Conservation (phyloP, 2,797 vertebrate species). For the Hyperoplus lanceolatus region DNA sequence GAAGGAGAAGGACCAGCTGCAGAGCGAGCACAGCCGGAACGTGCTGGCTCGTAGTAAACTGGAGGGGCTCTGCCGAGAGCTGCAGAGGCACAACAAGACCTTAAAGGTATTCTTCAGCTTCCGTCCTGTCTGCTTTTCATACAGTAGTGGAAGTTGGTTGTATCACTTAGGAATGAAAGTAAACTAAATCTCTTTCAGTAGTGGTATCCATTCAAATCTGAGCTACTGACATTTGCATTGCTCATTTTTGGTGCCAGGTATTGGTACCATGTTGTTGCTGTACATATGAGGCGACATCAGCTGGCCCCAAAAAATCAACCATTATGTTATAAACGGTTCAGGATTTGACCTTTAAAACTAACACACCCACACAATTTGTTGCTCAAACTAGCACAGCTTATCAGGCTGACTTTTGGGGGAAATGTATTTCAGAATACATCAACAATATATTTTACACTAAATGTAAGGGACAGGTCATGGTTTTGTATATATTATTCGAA, state of each 20-base stretch:
- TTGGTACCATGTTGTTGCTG: slow-evolving; percentile 40
- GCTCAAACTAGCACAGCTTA: not conserved
- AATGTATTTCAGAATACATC: not conserved
- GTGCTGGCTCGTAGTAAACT: slow-evolving; percentile 97
- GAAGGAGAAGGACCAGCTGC: slow-evolving; percentile 98
- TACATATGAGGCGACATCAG: slow-evolving; percentile 49
- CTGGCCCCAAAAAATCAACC: slow-evolving; percentile 48
- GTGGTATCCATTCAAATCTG: not conserved
- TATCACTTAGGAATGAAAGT: not conserved
- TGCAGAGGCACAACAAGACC: slow-evolving; percentile 99
- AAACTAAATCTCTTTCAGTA: not conserved
- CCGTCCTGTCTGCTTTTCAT: not conserved
- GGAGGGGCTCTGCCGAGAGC: slow-evolving; percentile 95
- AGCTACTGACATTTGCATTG: slow-evolving; percentile 10
- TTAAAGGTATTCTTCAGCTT: slow-evolving; percentile 87
- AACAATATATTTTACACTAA: not conserved
- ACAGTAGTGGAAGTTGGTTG: not conserved
- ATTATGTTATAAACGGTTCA: slow-evolving; percentile 37
- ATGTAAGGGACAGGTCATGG: no score
- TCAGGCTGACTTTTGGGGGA: not conserved
- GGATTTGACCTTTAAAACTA: slow-evolving; percentile 25
- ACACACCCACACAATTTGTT: slow-evolving; percentile 11
- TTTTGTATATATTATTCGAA: not conserved
- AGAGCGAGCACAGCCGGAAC: slow-evolving; percentile 95
- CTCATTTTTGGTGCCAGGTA: slow-evolving; percentile 21